Evolutionary conservation across 1,140 invertebrate genomes (phyloP).

Genomic region (Sipha flava): DNA sequence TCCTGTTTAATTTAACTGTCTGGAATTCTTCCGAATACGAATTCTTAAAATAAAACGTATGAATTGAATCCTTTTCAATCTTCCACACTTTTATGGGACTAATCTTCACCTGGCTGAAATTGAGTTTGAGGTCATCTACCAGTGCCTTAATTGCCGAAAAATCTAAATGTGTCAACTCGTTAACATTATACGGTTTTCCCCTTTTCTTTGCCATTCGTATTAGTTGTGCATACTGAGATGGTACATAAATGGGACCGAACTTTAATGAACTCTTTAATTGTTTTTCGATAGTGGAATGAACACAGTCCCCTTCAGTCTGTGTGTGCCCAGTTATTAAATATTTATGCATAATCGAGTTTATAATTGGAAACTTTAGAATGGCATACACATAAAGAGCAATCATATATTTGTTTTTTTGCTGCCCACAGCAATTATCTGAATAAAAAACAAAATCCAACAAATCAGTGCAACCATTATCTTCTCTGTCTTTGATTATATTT

Average conservation of each 20-base stretch:
- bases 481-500: constrained; percentile 36
- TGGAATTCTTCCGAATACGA: neutral
- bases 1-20: neutral
- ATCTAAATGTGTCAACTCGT: constrained; percentile 37
- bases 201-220: constrained; percentile 39
- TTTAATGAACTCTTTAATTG: constrained; percentile 36
- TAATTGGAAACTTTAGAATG: constrained; percentile 32
- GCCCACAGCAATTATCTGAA: constrained; percentile 41
- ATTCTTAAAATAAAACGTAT: neutral
- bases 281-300: constrained; percentile 41
- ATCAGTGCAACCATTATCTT: constrained; percentile 10
- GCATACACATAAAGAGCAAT: constrained; percentile 38
- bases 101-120: neutral
- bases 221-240: constrained; percentile 26
- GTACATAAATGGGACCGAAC: constrained; percentile 36
- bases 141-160: constrained; percentile 33
- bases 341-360: constrained; percentile 38
- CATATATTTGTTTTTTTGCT: constrained; percentile 40
- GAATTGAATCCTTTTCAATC: neutral
- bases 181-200: constrained; percentile 37
- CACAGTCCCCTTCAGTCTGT: constrained; percentile 39
- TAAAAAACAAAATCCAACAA: constrained; percentile 39
- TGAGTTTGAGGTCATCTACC: neutral
- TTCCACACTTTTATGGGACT: neutral
- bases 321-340: constrained; percentile 38